Percentiles rank a stretch among this genome's conserved stretches.
Conservation (phyloP, 2,113 vertebrate genomes). For the Larimichthys crocea region DNA sequence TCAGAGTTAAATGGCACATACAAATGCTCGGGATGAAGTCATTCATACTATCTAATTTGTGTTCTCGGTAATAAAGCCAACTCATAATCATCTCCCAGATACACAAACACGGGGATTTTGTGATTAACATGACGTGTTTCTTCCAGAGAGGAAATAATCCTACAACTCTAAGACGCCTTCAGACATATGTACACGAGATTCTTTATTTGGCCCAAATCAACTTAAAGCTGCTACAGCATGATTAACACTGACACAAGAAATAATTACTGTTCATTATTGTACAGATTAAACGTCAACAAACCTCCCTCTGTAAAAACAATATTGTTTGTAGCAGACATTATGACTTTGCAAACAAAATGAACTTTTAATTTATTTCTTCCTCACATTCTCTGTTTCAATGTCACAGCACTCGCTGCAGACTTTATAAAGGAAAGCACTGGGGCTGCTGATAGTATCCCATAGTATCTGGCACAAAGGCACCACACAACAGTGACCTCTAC, state of each 20-base stretch:
- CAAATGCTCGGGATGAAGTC: slow-evolving; percentile 97
- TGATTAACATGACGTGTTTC: slow-evolving; percentile 96
- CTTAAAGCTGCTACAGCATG: slow-evolving; percentile 68
- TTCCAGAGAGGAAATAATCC: slow-evolving; percentile 95
- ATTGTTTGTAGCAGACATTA: slow-evolving; percentile 62
- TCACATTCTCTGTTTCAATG: slow-evolving; percentile 68
- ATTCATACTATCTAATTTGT: slow-evolving; percentile 97
- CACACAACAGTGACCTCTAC: slow-evolving; percentile 87
- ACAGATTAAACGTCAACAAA: slow-evolving; percentile 70
- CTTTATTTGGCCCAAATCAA: slow-evolving; percentile 77
- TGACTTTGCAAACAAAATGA: slow-evolving; percentile 65
- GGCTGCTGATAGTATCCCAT: slow-evolving; percentile 27
- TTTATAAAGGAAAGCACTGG: slow-evolving; percentile 33
- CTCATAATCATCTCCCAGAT: slow-evolving; percentile 93
- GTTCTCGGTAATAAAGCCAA: slow-evolving; percentile 95
- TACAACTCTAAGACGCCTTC: slow-evolving; percentile 85
- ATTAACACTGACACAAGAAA: slow-evolving; percentile 69
- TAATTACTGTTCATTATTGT: slow-evolving; percentile 63
- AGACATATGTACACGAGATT: slow-evolving; percentile 82
- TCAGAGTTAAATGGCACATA: slow-evolving; percentile 98
- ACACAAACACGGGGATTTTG: slow-evolving; percentile 96
- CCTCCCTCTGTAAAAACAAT: slow-evolving; percentile 57
- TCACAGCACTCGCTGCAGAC: slow-evolving; percentile 55
- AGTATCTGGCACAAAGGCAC: slow-evolving; percentile 49
- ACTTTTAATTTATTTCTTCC: slow-evolving; percentile 71